Evolutionary conservation across 2,113 vertebrate genomes (phyloP), one percentile per base, ranked within the genome.

Genomic region (Cyanistes caeruleus): DNA sequence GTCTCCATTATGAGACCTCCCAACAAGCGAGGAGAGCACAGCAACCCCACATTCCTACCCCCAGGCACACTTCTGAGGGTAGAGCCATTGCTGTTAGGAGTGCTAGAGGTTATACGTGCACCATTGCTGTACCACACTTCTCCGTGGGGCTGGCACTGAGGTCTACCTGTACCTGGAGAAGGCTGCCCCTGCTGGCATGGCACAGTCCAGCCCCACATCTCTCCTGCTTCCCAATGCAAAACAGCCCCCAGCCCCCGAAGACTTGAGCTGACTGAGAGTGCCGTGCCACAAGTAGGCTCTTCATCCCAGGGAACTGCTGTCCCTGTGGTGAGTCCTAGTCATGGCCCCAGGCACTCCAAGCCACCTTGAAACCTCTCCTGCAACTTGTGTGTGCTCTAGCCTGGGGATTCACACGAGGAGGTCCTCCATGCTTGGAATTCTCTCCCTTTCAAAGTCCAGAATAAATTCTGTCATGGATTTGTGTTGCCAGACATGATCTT

Each of bases 21-120:
- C 43, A 70, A 33, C 25, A 27, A 70, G 48, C 0, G 0, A 63
- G 70, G 62, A 63, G 51, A 73, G 24, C 0, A 0, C 31, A 20
- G 41, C 3, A 8, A 73, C 28, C 28, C 13, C 58, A 35, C 39
- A 62, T 37, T n/a, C 28, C 64, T 25, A 3, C 43, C 23, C 5
- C 9, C 52, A 37, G 39, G 39, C 74, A 37, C 0, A 0, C 44
- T 76, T 81, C 73, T 64, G 69, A 69, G 4, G 1, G 46, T 8
- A 49, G 25, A 78, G n/a, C 35, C 56, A 11, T 10, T 11, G 6
- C 2, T 22, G 21, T 33, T 27, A 72, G 78, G 70, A 77, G 27
- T 6, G 23, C 35, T 35, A 39, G 24, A 5, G 4, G 35, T 64
- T 63, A 46, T 37, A 20, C 0, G 0, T 30, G 35, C 30, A 39